Base-by-base conservation (phyloP, 2,797 vertebrate species). In the Clarias laeviceps region DNA sequence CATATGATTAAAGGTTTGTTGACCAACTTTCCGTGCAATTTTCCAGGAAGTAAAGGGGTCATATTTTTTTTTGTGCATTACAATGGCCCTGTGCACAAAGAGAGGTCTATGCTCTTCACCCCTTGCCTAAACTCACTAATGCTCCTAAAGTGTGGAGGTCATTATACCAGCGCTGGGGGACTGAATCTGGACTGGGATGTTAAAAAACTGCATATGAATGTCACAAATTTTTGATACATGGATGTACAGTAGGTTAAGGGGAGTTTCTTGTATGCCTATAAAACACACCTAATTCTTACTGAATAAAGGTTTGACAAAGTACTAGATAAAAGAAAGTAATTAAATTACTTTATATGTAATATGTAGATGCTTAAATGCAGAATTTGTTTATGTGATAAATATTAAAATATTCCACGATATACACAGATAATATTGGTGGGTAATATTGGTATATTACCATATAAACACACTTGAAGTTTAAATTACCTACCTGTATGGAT, bases 401-500 rank as follows among this genome's bases (percentile, higher is more conserved):
- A 29, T 57, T 29, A 20, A 72, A 27, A 69, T 57, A 82, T 70
- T 79, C 59, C 61, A 20, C 27, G 78, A 80, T 64, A 80, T 64
- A 18, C 37, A 40, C 27, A 37, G 59, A 80, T 45, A 80, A 80
- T 80, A 66, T 80, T 80, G 62, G 14, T 82, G 94, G 94, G 94
- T 94, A 82, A 85, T 94, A 88, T 32, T 81, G 70, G 82, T 76
- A 69, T 76, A 84, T 87, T 84, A 68, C 82, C 62, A 74, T 84
- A 72, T 87, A 84, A 87, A 87, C 82, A 87, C 14, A 64, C 78
- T 37, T 61, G n/a, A 37, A 40, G 54, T 84, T 81, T 69, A 87
- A 82, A 85, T 88, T 64, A 81, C 74, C 69, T 88, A 65, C 83
- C 66, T 68, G 83, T 82, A 78, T 87, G 57, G 80, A 83, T 84